phyloP scores from a whole-genome alignment of 2,797 vertebrate genomes.

The Uromys caudimaculatus region DNA sequence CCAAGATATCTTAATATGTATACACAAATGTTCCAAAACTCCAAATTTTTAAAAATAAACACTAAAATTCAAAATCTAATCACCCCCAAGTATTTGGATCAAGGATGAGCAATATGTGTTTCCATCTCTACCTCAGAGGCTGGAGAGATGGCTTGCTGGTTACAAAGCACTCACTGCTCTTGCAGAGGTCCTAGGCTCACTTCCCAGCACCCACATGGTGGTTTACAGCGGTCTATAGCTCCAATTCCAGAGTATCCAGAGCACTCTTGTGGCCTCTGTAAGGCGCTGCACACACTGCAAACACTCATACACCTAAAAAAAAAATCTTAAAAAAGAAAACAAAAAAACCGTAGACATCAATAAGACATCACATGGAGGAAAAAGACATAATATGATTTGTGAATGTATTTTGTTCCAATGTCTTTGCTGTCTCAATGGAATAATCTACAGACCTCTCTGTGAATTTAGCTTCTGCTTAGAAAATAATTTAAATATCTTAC shows the following conservation, averaged over 20 bases:
- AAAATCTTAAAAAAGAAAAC: not conserved
- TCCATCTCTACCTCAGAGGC: not conserved
- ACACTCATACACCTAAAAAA: not conserved
- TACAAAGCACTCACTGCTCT: not conserved
- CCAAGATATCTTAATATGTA: not conserved
- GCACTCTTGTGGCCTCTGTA: not conserved
- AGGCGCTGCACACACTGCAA: not conserved
- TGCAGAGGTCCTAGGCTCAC: not conserved
- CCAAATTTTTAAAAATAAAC: not conserved
- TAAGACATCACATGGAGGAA: not conserved
- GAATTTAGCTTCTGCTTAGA: constrained; percentile 14
- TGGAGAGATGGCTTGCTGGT: not conserved
- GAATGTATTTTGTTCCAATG: not conserved
- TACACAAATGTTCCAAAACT: not conserved
- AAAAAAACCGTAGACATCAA: not conserved
- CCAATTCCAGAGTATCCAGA: not conserved
- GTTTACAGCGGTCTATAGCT: not conserved
- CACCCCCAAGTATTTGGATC: not conserved
- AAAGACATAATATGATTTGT: not conserved
- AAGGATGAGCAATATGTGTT: not conserved
- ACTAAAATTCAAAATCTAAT: not conserved
- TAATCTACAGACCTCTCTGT: not conserved
- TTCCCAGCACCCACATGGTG: not conserved
- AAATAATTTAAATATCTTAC: constrained; percentile 20
- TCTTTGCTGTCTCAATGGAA: not conserved